A percentile compares a stretch with the other conserved stretches of the same genome.
Conservation (phyloP, 2,797 vertebrate species). For the Anisognathus igniventris region DNA sequence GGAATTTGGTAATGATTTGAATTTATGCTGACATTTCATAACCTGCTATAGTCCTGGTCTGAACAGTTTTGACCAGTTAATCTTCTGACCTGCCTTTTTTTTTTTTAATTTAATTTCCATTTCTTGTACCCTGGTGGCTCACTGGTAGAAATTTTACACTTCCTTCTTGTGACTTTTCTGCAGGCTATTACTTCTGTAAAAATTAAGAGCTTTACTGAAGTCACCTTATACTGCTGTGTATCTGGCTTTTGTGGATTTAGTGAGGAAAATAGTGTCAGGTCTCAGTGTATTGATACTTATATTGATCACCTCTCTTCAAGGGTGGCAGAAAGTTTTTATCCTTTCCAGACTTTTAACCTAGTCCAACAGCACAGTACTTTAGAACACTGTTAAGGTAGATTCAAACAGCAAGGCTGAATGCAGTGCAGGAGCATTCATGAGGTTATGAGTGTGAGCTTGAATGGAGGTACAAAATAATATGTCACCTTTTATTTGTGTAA, state of each 20-base stretch:
- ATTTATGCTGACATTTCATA: neutral
- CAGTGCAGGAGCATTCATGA: neutral
- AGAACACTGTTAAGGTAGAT: neutral
- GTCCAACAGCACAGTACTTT: too few species aligned
- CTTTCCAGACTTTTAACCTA: neutral
- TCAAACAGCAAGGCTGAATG: fast-evolving
- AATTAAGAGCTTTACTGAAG: neutral
- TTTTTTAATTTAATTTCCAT: neutral
- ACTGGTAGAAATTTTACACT: neutral
- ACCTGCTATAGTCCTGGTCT: neutral
- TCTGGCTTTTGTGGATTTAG: neutral
- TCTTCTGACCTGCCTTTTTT: too few species aligned
- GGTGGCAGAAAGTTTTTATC: neutral
- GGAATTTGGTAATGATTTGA: neutral
- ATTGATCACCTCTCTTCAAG: neutral
- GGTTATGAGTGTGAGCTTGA: neutral
- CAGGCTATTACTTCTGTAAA: neutral
- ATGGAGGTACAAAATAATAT: neutral
- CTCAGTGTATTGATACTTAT: neutral
- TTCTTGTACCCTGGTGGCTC: neutral
- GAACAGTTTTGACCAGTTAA: neutral
- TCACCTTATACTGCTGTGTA: neutral
- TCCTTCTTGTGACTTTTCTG: neutral
- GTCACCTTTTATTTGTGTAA: constrained; percentile 61
- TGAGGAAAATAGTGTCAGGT: neutral